Percentiles rank a stretch among this genome's conserved stretches.
Evolutionary conservation across 2,888 invertebrate genomes (phyloP).

Genomic region (Nomada ruficornis): DNA sequence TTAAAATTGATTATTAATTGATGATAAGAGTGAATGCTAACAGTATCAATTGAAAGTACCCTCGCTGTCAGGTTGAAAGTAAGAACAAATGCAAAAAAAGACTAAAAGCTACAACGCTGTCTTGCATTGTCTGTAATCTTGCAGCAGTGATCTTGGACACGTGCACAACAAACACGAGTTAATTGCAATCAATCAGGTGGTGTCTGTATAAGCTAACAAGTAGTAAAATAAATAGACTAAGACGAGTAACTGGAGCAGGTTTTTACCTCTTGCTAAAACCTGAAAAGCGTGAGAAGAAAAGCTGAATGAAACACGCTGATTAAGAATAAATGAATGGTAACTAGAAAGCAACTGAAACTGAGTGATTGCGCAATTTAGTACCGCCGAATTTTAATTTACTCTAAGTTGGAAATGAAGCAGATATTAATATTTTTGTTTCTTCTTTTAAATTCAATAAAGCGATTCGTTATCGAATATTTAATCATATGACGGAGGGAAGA

Average conservation of each 20-base stretch:
- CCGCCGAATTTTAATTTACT: no score
- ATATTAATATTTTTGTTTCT: no score
- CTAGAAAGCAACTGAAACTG: neutral
- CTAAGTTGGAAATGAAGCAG: no score
- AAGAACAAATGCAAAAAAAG: no score
- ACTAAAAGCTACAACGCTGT: constrained; percentile 11
- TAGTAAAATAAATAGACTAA: neutral
- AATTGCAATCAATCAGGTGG: constrained; percentile 4
- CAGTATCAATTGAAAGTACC: neutral
- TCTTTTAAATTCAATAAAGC: no score
- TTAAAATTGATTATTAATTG: neutral
- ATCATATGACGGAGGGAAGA: no score
- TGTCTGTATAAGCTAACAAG: constrained; percentile 3
- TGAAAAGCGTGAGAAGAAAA: neutral
- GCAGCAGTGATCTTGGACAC: constrained; percentile 8
- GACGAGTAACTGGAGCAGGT: neutral
- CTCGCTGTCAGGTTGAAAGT: neutral
- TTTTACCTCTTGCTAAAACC: neutral
- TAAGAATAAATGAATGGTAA: neutral
- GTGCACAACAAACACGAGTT: neutral
- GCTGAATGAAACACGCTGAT: neutral
- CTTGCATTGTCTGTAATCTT: constrained; percentile 11
- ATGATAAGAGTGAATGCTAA: neutral
- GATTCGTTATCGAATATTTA: no score
- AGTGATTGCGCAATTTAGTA: neutral